A percentile compares a stretch with the other conserved stretches of the same genome.
phyloP scores from a whole-genome alignment of 2,113 vertebrate genomes.

The Arenaria interpres region DNA sequence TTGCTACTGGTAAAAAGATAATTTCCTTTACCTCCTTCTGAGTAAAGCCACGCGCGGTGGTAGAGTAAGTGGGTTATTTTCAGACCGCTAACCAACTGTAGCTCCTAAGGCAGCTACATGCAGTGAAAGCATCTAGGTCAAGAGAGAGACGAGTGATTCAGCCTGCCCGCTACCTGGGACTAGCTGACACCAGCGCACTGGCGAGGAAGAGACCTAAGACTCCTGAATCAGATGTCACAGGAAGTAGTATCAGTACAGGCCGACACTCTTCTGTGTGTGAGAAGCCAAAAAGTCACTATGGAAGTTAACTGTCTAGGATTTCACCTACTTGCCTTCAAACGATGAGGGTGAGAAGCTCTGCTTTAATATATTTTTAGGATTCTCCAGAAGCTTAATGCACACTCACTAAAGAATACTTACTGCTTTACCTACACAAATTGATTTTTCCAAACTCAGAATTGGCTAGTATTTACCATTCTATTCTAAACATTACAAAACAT shows the following conservation, averaged over 20 bases:
- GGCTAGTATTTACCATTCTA: neutral
- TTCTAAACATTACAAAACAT: neutral
- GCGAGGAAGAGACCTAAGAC: neutral
- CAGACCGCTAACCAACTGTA: neutral
- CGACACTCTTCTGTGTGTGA: neutral
- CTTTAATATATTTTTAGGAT: neutral
- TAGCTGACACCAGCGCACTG: neutral
- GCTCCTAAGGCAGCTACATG: neutral
- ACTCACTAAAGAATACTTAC: neutral
- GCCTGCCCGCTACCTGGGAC: neutral
- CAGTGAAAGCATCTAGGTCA: neutral
- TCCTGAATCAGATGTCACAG: neutral
- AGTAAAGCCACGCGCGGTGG: neutral
- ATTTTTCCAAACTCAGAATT: neutral
- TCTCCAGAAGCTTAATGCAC: neutral
- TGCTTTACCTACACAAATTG: neutral
- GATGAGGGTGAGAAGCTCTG: neutral
- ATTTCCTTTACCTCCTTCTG: neutral
- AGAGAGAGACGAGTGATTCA: neutral
- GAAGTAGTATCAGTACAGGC: neutral
- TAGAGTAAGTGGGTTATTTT: neutral
- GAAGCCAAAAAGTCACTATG: neutral
- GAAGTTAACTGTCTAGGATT: neutral
- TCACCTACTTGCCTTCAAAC: neutral
- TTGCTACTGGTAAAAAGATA: neutral